These are phyloP conservation scores for Corythornis leucogaster DNA, from an alignment of 2,797 vertebrate species.

Conservation along the genomic window DNA sequence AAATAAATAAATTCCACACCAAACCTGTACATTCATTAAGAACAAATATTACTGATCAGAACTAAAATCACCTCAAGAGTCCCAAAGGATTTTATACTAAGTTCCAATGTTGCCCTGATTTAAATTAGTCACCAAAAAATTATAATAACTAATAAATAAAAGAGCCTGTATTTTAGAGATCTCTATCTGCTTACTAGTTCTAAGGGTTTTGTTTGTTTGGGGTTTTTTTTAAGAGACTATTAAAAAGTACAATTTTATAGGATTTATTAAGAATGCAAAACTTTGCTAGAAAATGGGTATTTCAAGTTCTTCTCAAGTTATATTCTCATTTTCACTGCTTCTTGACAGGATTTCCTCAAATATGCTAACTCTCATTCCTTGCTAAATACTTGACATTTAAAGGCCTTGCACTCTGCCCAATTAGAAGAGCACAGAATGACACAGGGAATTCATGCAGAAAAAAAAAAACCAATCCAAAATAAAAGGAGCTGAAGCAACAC, in stretches of 20 bases:
- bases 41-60: neutral
- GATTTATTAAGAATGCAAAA: neutral
- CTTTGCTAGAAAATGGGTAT: neutral
- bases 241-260: neutral
- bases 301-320: neutral
- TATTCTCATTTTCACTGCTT: neutral
- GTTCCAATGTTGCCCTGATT: neutral
- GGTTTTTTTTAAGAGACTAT: neutral
- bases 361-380: constrained; percentile 16
- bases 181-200: neutral
- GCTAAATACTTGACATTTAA: constrained; percentile 44
- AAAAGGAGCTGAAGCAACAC: neutral
- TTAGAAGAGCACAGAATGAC: constrained; percentile 33
- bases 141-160: neutral
- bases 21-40: neutral
- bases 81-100: neutral
- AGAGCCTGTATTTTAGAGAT: neutral
- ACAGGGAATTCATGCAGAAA: neutral
- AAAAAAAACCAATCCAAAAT: neutral
- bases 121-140: neutral
- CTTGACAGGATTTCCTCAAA: neutral
- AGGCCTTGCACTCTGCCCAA: constrained; percentile 17
- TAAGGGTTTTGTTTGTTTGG: neutral
- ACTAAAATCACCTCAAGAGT: neutral
- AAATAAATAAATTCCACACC: neutral